Base-by-base conservation (phyloP, 2,797 vertebrate genomes). In the Tangara arthus region DNA sequence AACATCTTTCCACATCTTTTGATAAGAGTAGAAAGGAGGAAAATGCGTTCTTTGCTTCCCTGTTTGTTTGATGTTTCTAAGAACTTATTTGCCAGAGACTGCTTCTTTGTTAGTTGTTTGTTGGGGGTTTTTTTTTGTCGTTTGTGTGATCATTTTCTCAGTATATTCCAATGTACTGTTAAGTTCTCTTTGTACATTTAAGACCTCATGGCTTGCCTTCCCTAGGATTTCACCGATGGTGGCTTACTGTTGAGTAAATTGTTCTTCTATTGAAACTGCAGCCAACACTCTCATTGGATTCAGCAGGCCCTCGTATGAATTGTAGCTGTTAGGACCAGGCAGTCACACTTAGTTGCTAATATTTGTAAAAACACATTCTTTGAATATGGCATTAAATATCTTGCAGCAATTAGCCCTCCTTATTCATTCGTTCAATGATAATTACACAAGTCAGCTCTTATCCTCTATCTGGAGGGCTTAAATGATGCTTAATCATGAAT, bases 361-460 rank as follows among this genome's bases (percentile, higher is more conserved):
- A 76, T 75, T 90, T 17, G n/a, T 75, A 82, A 89, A 68, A 75
- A 71, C 15, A 46, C 13, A 47, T 37, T 91, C 6, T 68, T 42
- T 89, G 53, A 83, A 75, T 87, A 81, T 65, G 52, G 49, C 32
- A 76, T 88, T 89, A 92, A 77, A 87, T 81, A 86, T 72, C 55
- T 46, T 94, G 41, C 11, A 9, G 52, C 35, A 77, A 28, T 93
- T 87, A 84, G 47, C 57, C 7, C 19, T 68, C 28, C n/a, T 85
- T 89, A 87, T 75, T 94, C 63, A 83, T 94, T 88, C 69, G 49
- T 82, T 92, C 70, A 83, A 19, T 55, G 53, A 59, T 79, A 80
- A 61, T 72, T 77, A 64, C n/a, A 65, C 34, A 66, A 79, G 84
- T 83, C 12, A 61, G 9, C 42, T 93, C 61, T 90, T 27, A 91